These are phyloP conservation scores for Condylura cristata DNA, from an alignment of 2,113 vertebrate genomes.

Conservation along the genomic window DNA sequence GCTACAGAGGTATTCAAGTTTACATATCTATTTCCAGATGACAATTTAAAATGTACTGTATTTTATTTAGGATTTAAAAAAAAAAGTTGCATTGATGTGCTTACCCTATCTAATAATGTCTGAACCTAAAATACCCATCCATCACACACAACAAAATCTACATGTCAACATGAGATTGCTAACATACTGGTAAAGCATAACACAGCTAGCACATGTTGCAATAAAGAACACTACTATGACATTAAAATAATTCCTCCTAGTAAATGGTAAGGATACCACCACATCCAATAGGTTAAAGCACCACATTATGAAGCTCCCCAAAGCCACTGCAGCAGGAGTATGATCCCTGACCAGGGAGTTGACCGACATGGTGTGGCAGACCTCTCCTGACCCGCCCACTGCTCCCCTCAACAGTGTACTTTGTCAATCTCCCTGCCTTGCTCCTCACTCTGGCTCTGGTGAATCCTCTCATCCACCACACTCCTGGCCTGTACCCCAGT, in stretches of 20 bases:
- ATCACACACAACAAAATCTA: background rate
- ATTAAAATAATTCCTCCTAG: background rate
- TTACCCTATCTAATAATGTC: background rate
- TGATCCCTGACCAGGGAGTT: too few species aligned
- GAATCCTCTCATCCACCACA: too few species aligned
- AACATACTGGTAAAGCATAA: background rate
- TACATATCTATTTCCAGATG: background rate
- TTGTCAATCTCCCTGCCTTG: too few species aligned
- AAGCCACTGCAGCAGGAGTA: too few species aligned
- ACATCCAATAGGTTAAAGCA: too few species aligned
- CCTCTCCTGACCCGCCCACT: too few species aligned
- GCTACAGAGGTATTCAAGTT: background rate
- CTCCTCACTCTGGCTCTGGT: too few species aligned
- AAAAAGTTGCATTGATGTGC: background rate
- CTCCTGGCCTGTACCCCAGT: too few species aligned
- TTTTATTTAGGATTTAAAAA: slow-evolving; percentile 25
- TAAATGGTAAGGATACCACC: background rate
- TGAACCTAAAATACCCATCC: background rate
- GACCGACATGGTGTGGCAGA: too few species aligned
- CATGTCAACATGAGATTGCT: background rate
- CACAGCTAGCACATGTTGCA: background rate
- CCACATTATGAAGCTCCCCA: too few species aligned
- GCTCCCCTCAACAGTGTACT: too few species aligned
- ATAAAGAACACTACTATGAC: background rate
- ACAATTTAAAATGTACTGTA: background rate